Conservation (phyloP, 2,113 vertebrate species). For the Pangasianodon gigas region DNA sequence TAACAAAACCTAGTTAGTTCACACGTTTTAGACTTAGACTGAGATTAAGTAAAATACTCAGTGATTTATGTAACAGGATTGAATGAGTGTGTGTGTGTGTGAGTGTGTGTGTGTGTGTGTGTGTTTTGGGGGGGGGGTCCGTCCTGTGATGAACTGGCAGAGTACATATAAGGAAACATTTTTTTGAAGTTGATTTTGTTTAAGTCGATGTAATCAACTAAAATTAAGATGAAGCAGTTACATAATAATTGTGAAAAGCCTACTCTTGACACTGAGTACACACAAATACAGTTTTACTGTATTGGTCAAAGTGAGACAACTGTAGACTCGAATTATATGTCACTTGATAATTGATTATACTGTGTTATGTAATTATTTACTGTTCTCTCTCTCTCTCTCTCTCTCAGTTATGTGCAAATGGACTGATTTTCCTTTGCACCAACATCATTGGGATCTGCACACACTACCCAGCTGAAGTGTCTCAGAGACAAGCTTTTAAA, state of each 20-base stretch:
- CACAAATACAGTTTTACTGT: neutral
- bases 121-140: no score
- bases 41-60: neutral
- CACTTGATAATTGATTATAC: neutral
- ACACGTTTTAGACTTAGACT: neutral
- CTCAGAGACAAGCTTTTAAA: conserved; percentile 95
- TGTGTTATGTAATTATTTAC: neutral
- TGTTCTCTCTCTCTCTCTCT: neutral
- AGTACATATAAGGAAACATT: neutral
- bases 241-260: neutral
- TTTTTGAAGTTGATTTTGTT: neutral
- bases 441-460: conserved; percentile 95
- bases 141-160: neutral
- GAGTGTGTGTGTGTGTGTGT: neutral
- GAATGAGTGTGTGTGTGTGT: neutral
- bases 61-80: neutral
- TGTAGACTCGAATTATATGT: neutral
- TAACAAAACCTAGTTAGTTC: neutral
- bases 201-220: neutral
- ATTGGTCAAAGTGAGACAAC: neutral
- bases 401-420: conserved; percentile 88
- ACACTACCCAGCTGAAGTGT: conserved; percentile 94
- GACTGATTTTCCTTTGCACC: conserved; percentile 91
- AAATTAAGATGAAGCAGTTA: neutral
- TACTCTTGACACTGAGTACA: neutral